Conservation (phyloP, 2,113 vertebrate genomes). For the Calypte anna region DNA sequence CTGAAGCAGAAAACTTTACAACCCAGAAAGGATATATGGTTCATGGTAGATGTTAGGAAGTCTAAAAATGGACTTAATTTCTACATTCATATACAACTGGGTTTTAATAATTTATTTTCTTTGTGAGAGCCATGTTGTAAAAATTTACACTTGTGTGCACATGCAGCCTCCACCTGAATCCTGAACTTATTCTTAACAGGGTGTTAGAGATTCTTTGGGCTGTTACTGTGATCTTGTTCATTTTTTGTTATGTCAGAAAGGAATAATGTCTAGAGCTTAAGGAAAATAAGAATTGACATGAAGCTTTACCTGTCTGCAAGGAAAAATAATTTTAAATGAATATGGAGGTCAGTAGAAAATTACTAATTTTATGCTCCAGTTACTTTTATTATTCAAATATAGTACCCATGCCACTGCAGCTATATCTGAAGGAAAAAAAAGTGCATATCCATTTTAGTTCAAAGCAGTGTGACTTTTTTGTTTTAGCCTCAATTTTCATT, state of each 20-base stretch:
- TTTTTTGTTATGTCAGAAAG: not conserved
- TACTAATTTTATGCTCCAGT: constrained; percentile 65
- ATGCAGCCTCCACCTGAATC: not conserved
- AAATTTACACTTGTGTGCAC: not conserved
- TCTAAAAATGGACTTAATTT: not conserved
- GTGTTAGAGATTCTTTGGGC: not conserved
- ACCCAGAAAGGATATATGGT: not conserved
- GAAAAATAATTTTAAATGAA: constrained; percentile 40
- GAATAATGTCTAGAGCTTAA: constrained; percentile 10
- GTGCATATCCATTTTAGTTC: not conserved
- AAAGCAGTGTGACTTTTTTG: not conserved
- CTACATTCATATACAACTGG: not conserved
- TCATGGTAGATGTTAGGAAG: not conserved
- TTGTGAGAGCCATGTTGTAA: not conserved
- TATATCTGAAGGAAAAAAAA: not conserved
- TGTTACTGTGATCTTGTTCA: not conserved
- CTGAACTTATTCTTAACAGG: not conserved
- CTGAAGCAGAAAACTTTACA: not conserved
- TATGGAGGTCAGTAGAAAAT: constrained; percentile 45
- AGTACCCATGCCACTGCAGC: not conserved
- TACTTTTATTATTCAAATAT: constrained; percentile 50
- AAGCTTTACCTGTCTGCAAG: constrained; percentile 39
- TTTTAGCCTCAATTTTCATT: not conserved
- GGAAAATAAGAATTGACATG: constrained; percentile 32
- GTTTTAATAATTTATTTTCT: not conserved